Conservation (phyloP, 2,888 invertebrate species). For the Epistrophe eligans region DNA sequence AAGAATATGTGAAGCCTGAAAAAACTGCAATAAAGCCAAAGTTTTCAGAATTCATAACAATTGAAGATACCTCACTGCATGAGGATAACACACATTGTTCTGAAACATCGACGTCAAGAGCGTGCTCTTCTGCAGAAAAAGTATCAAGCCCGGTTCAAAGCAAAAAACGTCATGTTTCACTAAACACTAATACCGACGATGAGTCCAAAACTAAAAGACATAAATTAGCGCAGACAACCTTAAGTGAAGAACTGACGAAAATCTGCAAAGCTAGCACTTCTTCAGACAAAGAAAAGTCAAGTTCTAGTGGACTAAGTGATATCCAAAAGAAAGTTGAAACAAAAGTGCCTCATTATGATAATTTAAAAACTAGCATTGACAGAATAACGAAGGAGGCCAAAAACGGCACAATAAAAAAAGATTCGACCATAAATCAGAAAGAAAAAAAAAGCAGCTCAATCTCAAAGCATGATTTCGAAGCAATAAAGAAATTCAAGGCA, state of each 20-base stretch:
- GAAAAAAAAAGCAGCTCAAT: background rate
- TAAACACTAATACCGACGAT: background rate
- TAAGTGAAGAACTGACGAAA: conserved; percentile 38
- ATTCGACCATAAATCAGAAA: background rate
- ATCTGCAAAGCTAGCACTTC: conserved; percentile 12
- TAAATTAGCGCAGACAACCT: background rate
- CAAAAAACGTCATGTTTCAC: conserved; percentile 34
- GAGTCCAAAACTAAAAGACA: conserved; percentile 18
- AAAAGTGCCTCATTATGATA: background rate
- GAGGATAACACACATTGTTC: background rate
- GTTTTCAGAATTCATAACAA: conserved; percentile 54
- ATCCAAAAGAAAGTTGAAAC: conserved; percentile 6
- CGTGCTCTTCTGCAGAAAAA: background rate
- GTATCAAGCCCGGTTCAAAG: conserved; percentile 1
- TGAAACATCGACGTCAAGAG: background rate
- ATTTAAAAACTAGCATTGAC: background rate
- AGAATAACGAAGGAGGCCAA: background rate
- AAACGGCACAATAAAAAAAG: background rate
- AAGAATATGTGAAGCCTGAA: conserved; percentile 17
- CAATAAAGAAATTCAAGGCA: conserved; percentile 59
- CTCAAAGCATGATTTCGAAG: conserved; percentile 36
- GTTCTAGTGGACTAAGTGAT: conserved; percentile 1
- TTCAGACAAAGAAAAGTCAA: background rate
- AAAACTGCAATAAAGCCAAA: conserved; percentile 16
- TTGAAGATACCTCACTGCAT: background rate